Conservation (phyloP, 2,113 vertebrate species). For the Actenoides lindsayi region DNA sequence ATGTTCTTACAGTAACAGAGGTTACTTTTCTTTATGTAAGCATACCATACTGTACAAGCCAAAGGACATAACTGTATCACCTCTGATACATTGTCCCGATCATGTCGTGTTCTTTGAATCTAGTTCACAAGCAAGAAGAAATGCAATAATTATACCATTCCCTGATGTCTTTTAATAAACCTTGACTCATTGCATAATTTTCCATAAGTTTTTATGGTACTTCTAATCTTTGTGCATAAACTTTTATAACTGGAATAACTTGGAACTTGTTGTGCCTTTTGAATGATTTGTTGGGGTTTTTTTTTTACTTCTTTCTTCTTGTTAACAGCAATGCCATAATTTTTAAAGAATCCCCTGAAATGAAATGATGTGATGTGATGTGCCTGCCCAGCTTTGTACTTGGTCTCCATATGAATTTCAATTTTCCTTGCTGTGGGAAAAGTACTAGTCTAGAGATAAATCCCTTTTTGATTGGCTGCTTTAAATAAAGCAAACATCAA, state of each 20-base stretch:
- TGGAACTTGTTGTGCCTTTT: neutral
- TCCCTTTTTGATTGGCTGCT: neutral
- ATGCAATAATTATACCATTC: neutral
- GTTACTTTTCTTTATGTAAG: neutral
- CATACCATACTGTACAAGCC: neutral
- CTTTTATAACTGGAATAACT: neutral
- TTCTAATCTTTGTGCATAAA: neutral
- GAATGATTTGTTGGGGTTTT: neutral
- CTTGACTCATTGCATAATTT: neutral
- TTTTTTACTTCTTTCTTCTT: neutral
- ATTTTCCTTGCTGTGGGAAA: slow-evolving; percentile 12
- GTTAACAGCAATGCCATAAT: neutral
- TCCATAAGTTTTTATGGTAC: neutral
- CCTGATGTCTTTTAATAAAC: neutral
- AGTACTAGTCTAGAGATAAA: slow-evolving; percentile 2
- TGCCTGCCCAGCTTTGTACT: neutral
- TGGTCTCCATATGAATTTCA: neutral
- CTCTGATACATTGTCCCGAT: neutral
- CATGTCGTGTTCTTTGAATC: neutral
- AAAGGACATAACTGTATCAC: neutral
- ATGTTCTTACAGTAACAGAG: neutral
- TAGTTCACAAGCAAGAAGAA: neutral
- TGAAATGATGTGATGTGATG: neutral
- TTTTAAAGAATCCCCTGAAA: neutral
- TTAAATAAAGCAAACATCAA: slow-evolving; percentile 2